Evolutionary conservation across 2,797 vertebrate genomes (phyloP).

Genomic region (Danio albolineatus): DNA sequence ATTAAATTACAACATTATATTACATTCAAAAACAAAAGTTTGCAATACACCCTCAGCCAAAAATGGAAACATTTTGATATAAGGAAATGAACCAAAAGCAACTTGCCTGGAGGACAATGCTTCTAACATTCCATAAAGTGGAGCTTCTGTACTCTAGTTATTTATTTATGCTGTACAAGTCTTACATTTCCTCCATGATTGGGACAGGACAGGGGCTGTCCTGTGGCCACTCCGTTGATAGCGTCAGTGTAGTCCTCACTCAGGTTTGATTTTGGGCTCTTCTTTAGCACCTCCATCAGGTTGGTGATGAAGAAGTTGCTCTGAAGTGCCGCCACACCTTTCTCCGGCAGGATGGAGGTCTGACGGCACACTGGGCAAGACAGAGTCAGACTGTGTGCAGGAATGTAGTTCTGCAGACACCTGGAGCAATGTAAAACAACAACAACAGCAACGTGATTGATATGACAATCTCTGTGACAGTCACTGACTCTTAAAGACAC

Average conservation of each 20-base stretch:
- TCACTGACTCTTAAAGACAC: neutral
- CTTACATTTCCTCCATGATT: slow-evolving; percentile 96
- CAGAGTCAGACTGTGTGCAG: slow-evolving; percentile 93
- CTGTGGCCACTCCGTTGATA: slow-evolving; percentile 77
- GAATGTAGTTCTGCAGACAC: slow-evolving; percentile 98
- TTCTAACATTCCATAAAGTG: neutral
- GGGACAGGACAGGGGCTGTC: slow-evolving; percentile 92
- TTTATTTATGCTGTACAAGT: neutral
- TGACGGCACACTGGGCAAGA: slow-evolving; percentile 98
- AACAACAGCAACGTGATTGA: neutral
- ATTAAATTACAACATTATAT: too few species aligned
- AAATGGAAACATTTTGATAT: neutral
- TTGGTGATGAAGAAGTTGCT: slow-evolving; percentile 99
- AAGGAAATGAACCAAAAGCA: neutral
- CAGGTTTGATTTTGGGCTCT: slow-evolving; percentile 82
- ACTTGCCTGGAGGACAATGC: neutral
- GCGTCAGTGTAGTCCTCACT: slow-evolving; percentile 86
- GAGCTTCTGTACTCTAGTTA: neutral
- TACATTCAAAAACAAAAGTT: too few species aligned
- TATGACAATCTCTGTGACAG: neutral
- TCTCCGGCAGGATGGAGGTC: slow-evolving; percentile 98
- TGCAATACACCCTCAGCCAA: neutral
- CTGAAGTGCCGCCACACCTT: slow-evolving; percentile 96
- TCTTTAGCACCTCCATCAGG: slow-evolving; percentile 98
- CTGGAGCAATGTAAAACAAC: slow-evolving; percentile 70